Conservation (phyloP, 2,797 vertebrate genomes). For the Crocidura indochinensis region DNA sequence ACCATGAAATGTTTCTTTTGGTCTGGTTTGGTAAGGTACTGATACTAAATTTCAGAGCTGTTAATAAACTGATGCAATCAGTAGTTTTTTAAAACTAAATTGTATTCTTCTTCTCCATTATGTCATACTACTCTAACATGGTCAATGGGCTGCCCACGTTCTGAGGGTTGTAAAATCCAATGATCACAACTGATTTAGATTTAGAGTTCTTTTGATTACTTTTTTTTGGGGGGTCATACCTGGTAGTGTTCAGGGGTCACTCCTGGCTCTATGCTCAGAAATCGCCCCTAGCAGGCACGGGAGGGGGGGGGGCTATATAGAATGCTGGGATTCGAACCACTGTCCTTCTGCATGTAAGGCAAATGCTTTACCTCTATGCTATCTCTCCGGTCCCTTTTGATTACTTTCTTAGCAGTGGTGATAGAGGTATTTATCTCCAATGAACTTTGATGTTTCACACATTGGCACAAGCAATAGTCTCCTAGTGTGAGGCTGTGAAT, state of each 20-base stretch:
- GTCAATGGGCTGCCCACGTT: background rate
- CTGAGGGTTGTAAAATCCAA: background rate
- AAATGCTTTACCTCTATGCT: no score
- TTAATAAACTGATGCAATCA: background rate
- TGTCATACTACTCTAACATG: background rate
- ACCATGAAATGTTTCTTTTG: background rate
- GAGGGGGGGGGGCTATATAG: no score
- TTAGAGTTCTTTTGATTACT: slow-evolving; percentile 11
- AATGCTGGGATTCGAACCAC: no score
- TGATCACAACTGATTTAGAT: background rate
- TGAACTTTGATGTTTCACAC: slow-evolving; percentile 1
- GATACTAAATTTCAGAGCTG: slow-evolving; percentile 36
- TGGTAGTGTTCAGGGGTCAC: no score
- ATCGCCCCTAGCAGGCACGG: no score
- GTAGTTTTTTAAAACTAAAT: background rate
- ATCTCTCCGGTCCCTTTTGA: no score
- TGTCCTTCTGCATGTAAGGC: no score
- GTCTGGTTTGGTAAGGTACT: background rate
- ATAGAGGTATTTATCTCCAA: background rate
- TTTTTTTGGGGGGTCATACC: no score
- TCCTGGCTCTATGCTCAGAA: no score
- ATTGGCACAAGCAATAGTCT: slow-evolving; percentile 42
- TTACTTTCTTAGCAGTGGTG: background rate
- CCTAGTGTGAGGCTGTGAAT: background rate
- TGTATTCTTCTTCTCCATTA: background rate